A percentile compares a stretch with the other conserved stretches of the same genome.
Evolutionary conservation across 2,113 vertebrate genomes (phyloP).

Genomic region (Tyto alba): DNA sequence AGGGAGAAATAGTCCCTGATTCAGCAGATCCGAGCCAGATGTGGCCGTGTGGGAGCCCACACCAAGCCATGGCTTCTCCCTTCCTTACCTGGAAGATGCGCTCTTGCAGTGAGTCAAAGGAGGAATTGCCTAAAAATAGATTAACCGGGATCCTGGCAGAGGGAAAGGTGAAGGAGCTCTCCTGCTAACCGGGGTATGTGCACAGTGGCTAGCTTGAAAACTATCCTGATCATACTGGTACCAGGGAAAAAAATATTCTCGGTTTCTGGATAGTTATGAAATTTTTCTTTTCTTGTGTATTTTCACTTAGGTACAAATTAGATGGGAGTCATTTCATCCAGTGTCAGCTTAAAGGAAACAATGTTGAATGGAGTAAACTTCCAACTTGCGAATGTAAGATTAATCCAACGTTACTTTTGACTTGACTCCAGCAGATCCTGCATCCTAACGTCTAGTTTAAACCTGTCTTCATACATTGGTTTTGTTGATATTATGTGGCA

Average conservation of each 20-base stretch:
- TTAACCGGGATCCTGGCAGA: background rate
- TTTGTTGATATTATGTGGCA: background rate
- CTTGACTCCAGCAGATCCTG: background rate
- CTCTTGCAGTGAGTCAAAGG: background rate
- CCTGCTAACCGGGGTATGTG: background rate
- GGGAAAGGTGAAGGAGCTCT: background rate
- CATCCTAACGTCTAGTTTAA: rapidly evolving
- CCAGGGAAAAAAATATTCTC: rapidly evolving
- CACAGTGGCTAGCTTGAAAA: background rate
- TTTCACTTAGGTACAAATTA: constrained; percentile 38
- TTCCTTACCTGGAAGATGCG: too few species aligned
- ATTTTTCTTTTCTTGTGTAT: rapidly evolving
- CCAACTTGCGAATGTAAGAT: constrained; percentile 45
- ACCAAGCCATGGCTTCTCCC: too few species aligned
- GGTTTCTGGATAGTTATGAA: rapidly evolving
- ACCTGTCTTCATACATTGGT: rapidly evolving
- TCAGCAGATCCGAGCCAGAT: background rate
- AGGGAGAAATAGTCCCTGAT: background rate
- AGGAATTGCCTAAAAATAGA: rapidly evolving
- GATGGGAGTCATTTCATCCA: background rate
- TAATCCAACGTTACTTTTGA: background rate
- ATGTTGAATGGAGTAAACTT: constrained; percentile 10
- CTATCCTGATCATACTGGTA: rapidly evolving
- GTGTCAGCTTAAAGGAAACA: background rate
- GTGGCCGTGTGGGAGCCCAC: background rate